Evolutionary conservation across 2,113 vertebrate species (phyloP).

Genomic region (Hoplias malabaricus): DNA sequence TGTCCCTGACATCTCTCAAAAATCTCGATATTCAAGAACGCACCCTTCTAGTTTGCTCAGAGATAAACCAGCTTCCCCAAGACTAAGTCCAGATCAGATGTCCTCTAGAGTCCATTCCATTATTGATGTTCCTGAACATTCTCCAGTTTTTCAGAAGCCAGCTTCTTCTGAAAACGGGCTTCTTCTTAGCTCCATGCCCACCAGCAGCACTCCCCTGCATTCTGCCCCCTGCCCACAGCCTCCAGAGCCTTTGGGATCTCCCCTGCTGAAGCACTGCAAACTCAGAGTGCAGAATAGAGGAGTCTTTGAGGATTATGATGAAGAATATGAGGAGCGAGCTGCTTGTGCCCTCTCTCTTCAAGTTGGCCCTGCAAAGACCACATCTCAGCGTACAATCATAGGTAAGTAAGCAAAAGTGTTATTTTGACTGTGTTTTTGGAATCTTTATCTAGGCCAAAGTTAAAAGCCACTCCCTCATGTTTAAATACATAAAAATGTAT

Average conservation of each 20-base stretch:
- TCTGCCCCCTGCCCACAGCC: constrained; percentile 23
- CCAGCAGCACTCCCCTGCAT: constrained; percentile 71
- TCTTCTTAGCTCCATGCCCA: constrained; percentile 24
- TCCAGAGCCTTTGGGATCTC: constrained; percentile 11
- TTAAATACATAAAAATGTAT: too few relatives aligned
- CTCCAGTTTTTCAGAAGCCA: constrained; percentile 6
- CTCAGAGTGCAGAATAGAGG: background rate
- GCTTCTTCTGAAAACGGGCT: background rate
- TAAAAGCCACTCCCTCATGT: background rate
- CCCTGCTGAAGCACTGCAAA: background rate
- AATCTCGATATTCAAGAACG: background rate
- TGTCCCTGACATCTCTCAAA: background rate
- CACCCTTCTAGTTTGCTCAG: background rate
- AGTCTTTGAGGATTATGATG: background rate
- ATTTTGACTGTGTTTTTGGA: too few relatives aligned
- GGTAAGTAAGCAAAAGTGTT: too few relatives aligned
- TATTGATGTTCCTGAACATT: background rate
- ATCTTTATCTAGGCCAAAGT: too few relatives aligned
- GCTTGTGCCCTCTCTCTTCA: background rate
- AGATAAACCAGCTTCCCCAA: background rate
- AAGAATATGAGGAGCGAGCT: background rate
- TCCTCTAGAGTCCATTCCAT: background rate
- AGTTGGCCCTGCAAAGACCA: too few relatives aligned
- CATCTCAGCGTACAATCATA: too few relatives aligned
- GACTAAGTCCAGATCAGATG: background rate